A percentile compares a stretch with the other conserved stretches of the same genome.
Conservation (phyloP, 2,888 invertebrate genomes). For the Octodonta nipae region DNA sequence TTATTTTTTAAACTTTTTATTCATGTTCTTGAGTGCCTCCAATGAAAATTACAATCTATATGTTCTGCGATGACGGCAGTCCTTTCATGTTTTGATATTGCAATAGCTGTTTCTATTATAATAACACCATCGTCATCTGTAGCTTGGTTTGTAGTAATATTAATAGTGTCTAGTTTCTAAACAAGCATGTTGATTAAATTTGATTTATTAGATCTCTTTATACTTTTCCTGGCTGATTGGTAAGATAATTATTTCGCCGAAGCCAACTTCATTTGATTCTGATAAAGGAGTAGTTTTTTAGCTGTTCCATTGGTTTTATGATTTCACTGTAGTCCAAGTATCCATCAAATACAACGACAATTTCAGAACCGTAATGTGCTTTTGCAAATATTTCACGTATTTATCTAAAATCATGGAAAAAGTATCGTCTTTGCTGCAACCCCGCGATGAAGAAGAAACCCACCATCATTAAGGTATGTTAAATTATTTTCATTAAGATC, state of each 20-base stretch:
- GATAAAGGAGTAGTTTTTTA: conserved; percentile 28
- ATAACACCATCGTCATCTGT: no score
- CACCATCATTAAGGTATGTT: conserved; percentile 7
- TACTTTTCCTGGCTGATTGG: conserved; percentile 20
- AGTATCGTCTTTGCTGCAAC: no score
- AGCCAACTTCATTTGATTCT: no score
- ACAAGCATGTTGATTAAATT: conserved; percentile 2
- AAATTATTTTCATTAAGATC: not conserved
- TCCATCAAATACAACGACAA: no score
- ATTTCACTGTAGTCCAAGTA: conserved; percentile 17
- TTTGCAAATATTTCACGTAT: conserved; percentile 17
- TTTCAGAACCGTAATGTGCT: conserved; percentile 9
- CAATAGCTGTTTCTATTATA: conserved; percentile 1
- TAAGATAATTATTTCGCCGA: no score
- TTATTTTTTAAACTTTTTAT: conserved; percentile 1
- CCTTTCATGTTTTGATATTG: conserved; percentile 2
- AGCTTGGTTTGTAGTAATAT: not conserved
- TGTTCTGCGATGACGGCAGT: conserved; percentile 2
- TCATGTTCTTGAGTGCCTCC: not conserved
- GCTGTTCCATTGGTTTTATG: conserved; percentile 27
- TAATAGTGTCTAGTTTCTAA: not conserved
- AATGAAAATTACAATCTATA: conserved; percentile 1
- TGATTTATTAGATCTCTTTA: conserved; percentile 11
- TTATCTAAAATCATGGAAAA: no score
- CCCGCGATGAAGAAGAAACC: conserved; percentile 10